Evolutionary conservation across 2,797 vertebrate genomes (phyloP), one percentile per base, ranked within the genome.

Genomic region (Acestrorhynchus altus): DNA sequence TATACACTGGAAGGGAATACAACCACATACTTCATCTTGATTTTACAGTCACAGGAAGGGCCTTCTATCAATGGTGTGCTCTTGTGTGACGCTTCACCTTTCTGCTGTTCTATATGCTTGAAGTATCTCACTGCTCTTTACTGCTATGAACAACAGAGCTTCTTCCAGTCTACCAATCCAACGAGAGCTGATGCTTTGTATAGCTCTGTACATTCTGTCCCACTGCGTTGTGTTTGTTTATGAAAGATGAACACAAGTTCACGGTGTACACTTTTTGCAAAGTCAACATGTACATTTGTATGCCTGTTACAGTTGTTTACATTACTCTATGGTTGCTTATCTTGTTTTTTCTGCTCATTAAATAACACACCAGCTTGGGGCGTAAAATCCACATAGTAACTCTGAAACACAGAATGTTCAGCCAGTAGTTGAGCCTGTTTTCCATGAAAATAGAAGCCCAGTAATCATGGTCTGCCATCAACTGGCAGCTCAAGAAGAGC

Each of bases 381-480:
- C 39, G 22, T 42, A 22, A 64, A 12, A 44, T 44, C 39, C 13
- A 8, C 4, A 40, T 15, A 13, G 20, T 64, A 44, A 16, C 39
- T 24, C 20, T 11, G 57, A 16, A n/a, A 28, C 52, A 24, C 52
- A 56, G 52, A 22, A 24, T 24, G 10, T 56, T 26, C 10, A 13
- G 22, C 52, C 12, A 56, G 11, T 24, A 13, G 52, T 24, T 26
- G 22, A 56, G 52, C 20, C 4, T 10, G 11, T 56, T 56, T 56
- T 56, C 22, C 12, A 26, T 0, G 18, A 20, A n/a, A 46, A 24
- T 7, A 26, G 26, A 61, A 76, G 54, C 22, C n/a, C 35, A 35
- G 60, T 76, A 77, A 77, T 77, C 66, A 52, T 42, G 49, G 20
- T 52, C 24, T 11, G 0, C 35, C 11, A 56, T 76, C 65, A 40